Evolutionary conservation across 2,113 vertebrate species (phyloP), one percentile per base, ranked within the genome.

Genomic region (Pipra filicauda): DNA sequence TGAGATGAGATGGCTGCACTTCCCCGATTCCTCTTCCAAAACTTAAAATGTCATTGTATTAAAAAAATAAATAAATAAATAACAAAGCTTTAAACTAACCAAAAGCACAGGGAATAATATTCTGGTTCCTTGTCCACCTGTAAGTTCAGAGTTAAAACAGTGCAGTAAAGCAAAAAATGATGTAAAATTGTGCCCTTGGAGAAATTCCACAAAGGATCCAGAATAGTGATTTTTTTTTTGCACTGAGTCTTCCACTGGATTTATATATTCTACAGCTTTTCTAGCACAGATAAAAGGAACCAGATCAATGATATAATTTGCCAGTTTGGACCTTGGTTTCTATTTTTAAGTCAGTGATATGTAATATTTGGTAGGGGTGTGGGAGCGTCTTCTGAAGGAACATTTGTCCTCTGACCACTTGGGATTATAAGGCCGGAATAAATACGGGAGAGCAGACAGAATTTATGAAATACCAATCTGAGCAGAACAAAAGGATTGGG

Each of bases 301-400:
- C 44, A 39, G 75, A 93, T 93, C 94, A 95, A 48, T 93, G 88
- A 43, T 96, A 77, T 6, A 81, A 91, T 95, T 85, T 77, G 62
- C 89, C 39, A 71, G 19, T 84, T 82, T 61, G 79, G 49, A 83
- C 78, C 31, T 79, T 58, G 37, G 46, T 78, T 94, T 85, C 90
- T 96, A 27, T 95, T 94, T 97, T 96, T 93, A 76, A 76, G 31
- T 54, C 62, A 87, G 59, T 28, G 59, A 10, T 86, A 78, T 10
- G 79, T 92, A 91, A 26, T 86, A 92, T 91, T 91, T 94, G 76
- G 0, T 91, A 64, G 83, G 59, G 55, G 18, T 51, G 83, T 86
- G 67, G 79, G 78, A 93, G 55, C 59, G 15, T 93, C 92, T 80
- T 55, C 21, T 43, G 72, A 64, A 49, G 46, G 54, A 88, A 37